Evolutionary conservation across 1,140 invertebrate species (phyloP), one percentile per base, ranked within the genome.

Genomic region (Venturia canescens): DNA sequence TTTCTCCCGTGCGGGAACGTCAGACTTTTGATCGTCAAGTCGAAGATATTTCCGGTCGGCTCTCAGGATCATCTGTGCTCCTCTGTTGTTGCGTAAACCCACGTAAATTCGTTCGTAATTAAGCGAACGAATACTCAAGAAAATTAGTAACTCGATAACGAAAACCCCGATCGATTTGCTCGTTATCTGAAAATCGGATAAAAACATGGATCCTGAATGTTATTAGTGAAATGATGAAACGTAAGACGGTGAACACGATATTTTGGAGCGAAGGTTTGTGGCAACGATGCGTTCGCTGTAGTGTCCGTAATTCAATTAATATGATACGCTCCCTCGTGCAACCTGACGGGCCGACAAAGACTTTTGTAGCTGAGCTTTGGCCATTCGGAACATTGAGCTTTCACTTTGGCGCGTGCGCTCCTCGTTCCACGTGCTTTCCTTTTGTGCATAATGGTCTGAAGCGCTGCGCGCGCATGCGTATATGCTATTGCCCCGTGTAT

Each of bases 341-440:
- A 78, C 78, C 78, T 69, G 71, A 29, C 77, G 72, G 71, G 53
- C 23, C 79, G 80, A 50, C 80, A 57, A 83, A 85, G 77, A 82
- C 82, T 77, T 72, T 26, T 71, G 50, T 27, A 80, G 6, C 9
- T 74, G 48, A 50, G 82, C 81, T 70, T 80, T 44, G 76, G 66
- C 81, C 83, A 76, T 82, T 81, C 82, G 70, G 80, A 75, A 86
- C 82, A 70, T 44, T 83, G 79, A 84, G 85, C 81, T 86, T 86
- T 84, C 80, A 84, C 85, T 85, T 84, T 82, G 78, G 79, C 57
- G 71, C 50, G 15, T 13, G 50, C 50, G 11, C 63, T 29, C 18
- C 9, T 16, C 27, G 63, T 26, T 27, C 3, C 63, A 74, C 38
- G 72, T 74, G 78, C 79, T 82, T 71, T 71, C 80, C 80, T 67